These are phyloP conservation scores for Fabriciana adippe DNA, from an alignment of 2,888 invertebrate species.

Conservation along the genomic window DNA sequence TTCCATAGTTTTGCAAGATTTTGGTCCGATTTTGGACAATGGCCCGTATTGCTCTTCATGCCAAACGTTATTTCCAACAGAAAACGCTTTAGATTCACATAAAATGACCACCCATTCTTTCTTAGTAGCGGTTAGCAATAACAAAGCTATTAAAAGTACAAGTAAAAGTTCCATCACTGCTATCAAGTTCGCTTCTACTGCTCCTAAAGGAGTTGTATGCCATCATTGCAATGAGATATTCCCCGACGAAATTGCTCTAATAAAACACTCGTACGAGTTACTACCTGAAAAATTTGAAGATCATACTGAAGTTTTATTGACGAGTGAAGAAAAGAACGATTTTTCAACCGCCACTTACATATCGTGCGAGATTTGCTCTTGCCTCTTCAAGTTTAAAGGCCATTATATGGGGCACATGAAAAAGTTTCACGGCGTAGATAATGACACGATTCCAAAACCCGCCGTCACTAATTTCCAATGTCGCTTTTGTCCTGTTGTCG, in stretches of 20 bases:
- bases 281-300: conserved; percentile 26
- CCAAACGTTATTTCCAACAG: conserved; percentile 36
- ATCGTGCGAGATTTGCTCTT: conserved; percentile 28
- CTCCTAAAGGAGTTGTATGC: conserved; percentile 26
- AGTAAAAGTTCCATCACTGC: conserved; percentile 27
- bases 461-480: conserved; percentile 9
- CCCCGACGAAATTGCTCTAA: conserved; percentile 32
- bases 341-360: neutral
- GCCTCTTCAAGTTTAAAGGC: conserved; percentile 18
- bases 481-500: neutral
- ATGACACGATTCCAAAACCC: neutral
- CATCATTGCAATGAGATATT: conserved; percentile 38
- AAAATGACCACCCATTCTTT: conserved; percentile 39
- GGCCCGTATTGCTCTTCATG: conserved; percentile 37
- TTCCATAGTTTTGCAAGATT: conserved; percentile 35
- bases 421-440: neutral
- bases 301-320: neutral
- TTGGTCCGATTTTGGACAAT: conserved; percentile 25
- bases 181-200: conserved; percentile 1
- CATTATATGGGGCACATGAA: neutral
- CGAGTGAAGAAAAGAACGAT: conserved; percentile 1
- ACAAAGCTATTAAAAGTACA: conserved; percentile 41
- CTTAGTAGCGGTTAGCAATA: conserved; percentile 34
- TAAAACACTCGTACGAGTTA: conserved; percentile 38
- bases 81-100: conserved; percentile 38